Conservation (phyloP, 2,888 invertebrate genomes). For the Dichetophora obliterata region DNA sequence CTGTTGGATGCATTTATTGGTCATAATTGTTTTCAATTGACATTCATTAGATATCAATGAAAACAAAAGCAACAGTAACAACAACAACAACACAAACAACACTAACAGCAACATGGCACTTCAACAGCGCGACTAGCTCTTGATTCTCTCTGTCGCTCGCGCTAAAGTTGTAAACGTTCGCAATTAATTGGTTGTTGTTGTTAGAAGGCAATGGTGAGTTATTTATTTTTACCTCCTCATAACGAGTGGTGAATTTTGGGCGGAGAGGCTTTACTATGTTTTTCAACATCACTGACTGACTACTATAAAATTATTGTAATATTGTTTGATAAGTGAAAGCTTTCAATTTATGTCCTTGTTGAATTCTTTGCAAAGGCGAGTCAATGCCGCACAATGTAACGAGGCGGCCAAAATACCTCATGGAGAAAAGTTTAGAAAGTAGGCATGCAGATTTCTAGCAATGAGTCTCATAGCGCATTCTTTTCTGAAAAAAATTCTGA, state of each 20-base stretch:
- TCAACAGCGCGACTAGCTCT: not conserved
- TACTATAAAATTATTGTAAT: not conserved
- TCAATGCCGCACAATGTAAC: no score
- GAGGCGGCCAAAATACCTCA: no score
- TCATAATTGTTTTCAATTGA: slow-evolving; percentile 66
- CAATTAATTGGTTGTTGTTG: not conserved
- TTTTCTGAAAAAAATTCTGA: no score
- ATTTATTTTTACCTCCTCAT: not conserved
- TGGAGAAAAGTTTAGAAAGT: no score
- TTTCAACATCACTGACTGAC: not conserved
- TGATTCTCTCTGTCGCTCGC: not conserved
- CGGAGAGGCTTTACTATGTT: not conserved
- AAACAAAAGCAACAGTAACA: slow-evolving; percentile 45
- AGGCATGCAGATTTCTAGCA: no score
- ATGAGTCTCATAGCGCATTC: no score
- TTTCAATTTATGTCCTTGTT: no score
- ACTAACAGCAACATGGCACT: not conserved
- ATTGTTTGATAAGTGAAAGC: no score
- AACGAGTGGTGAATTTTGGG: not conserved
- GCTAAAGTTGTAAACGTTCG: not conserved
- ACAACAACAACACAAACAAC: slow-evolving; percentile 32
- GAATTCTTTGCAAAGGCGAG: no score
- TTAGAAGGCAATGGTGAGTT: not conserved
- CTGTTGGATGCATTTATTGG: slow-evolving; percentile 64
- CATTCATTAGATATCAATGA: slow-evolving; percentile 66